A percentile compares a stretch with the other conserved stretches of the same genome.
phyloP scores from a whole-genome alignment of 1,140 invertebrate genomes.

The Forficula auricularia region DNA sequence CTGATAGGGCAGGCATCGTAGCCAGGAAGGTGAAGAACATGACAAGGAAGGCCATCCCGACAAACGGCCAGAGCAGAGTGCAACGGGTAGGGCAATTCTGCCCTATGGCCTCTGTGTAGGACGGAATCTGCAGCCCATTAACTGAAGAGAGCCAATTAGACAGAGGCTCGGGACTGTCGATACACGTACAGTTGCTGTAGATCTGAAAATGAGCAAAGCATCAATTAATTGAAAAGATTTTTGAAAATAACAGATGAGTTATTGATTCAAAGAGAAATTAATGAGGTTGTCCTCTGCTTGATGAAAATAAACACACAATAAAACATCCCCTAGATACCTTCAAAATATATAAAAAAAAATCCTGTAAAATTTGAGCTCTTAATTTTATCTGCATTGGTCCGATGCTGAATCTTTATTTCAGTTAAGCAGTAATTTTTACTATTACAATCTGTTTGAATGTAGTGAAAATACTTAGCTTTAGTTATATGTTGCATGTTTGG shows the following conservation, averaged over 20 bases:
- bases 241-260: constrained; percentile 38
- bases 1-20: constrained; percentile 58
- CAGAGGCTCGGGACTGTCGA: constrained; percentile 11
- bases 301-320: no score
- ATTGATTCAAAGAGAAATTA: no score
- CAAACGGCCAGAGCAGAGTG: constrained; percentile 42
- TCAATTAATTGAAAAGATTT: neutral
- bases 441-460: no score
- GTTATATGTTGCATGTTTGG: no score
- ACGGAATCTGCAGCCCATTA: neutral
- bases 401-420: no score
- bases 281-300: no score
- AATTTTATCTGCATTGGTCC: no score
- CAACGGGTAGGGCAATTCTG: constrained; percentile 45
- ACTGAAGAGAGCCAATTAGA: constrained; percentile 22
- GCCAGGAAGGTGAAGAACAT: constrained; percentile 61
- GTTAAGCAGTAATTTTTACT: no score
- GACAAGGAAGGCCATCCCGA: constrained; percentile 44
- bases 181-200: constrained; percentile 7
- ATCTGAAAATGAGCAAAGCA: constrained; percentile 2
- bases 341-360: no score
- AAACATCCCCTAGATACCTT: no score
- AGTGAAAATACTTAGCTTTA: no score
- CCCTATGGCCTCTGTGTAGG: constrained; percentile 31
- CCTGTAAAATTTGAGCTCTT: no score